A percentile compares a stretch with the other conserved stretches of the same genome.
These are phyloP conservation scores for Drosophila atroscutellata DNA, from an alignment of 2,888 invertebrate species.

Conservation along the genomic window DNA sequence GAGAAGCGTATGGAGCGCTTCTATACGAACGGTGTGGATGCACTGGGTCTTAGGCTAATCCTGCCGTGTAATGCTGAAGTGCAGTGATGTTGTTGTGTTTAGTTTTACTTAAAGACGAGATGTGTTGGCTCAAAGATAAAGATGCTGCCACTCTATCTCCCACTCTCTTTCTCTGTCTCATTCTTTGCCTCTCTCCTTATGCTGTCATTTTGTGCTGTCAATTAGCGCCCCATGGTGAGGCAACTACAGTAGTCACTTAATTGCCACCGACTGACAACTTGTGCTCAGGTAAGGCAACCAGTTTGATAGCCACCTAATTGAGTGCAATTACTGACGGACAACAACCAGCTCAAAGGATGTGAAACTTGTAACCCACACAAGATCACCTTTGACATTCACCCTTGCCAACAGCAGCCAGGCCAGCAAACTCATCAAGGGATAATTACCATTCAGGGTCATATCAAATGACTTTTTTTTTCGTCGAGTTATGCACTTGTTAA, in stretches of 20 bases:
- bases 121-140: constrained; percentile 2
- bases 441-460: constrained; percentile 74
- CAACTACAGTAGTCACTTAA: constrained; percentile 39
- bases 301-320: constrained; percentile 64
- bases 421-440: constrained; percentile 51
- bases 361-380: not conserved
- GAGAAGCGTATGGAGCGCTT: constrained; percentile 99
- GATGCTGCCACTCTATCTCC: not conserved
- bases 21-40: constrained; percentile 99
- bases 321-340: constrained; percentile 51
- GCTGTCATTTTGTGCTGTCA: constrained; percentile 45
- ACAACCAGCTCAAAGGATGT: not conserved
- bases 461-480: constrained; percentile 38
- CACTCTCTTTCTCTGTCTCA: not conserved
- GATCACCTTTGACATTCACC: constrained; percentile 40
- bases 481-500: constrained; percentile 59
- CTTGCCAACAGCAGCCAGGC: constrained; percentile 26
- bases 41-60: constrained; percentile 96
- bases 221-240: constrained; percentile 70
- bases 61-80: constrained; percentile 86
- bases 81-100: not conserved
- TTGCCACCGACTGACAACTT: constrained; percentile 1
- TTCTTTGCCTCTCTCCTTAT: not conserved
- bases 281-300: constrained; percentile 41
- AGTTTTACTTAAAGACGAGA: not conserved